Conservation (phyloP, 2,113 vertebrate species). For the Coryphaenoides rupestris region DNA sequence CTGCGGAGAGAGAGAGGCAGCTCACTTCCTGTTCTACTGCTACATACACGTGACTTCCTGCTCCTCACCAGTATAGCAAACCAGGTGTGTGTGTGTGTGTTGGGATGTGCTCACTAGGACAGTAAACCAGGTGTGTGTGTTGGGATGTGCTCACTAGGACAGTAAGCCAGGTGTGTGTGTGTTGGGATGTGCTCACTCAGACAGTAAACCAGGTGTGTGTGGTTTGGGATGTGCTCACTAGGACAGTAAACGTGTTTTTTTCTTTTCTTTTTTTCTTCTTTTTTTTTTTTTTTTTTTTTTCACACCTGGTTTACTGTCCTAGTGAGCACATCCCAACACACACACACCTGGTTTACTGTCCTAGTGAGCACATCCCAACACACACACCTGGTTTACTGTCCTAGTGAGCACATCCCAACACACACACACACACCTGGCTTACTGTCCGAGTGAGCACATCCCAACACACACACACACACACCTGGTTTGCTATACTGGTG, state of each 20-base stretch:
- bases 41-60: no score
- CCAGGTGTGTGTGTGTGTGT: neutral
- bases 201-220: slow-evolving; percentile 87
- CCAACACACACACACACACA: neutral
- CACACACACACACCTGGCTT: slow-evolving; percentile 13
- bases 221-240: slow-evolving; percentile 79
- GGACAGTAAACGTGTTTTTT: slow-evolving; percentile 85
- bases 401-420: neutral
- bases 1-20: slow-evolving; percentile 41
- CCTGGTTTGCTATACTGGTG: neutral
- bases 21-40: neutral
- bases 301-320: slow-evolving; percentile 87
- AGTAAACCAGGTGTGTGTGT: slow-evolving; percentile 85
- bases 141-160: slow-evolving; percentile 80
- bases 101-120: slow-evolving; percentile 32
- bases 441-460: no score
- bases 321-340: slow-evolving; percentile 84
- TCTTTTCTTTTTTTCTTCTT: no score
- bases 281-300: slow-evolving; percentile 84
- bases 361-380: no score
- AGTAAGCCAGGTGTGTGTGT: slow-evolving; percentile 84
- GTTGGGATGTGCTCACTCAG: slow-evolving; percentile 79
- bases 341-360: neutral
- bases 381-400: no score
- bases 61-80: neutral